A percentile compares a stretch with the other conserved stretches of the same genome.
phyloP scores from a whole-genome alignment of 2,113 vertebrate genomes.

The Puma concolor region DNA sequence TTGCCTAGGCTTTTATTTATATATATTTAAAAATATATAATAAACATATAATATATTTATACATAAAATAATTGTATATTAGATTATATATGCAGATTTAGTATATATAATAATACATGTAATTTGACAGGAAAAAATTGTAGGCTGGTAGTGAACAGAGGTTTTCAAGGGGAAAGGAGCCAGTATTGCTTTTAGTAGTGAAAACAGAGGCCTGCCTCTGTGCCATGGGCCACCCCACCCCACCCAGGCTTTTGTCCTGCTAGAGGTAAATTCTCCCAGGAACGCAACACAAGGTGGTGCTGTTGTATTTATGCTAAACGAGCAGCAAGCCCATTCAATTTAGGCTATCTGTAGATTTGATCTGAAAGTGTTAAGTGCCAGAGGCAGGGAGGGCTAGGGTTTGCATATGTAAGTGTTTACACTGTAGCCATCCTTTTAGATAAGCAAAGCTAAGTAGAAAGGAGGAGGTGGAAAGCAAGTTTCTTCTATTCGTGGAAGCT shows the following conservation, averaged over 20 bases:
- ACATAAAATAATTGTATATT: not conserved
- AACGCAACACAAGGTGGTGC: constrained; percentile 78
- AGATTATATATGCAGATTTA: not conserved
- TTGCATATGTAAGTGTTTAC: not conserved
- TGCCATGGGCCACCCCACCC: not conserved
- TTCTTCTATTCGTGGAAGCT: not conserved
- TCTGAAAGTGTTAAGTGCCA: not conserved
- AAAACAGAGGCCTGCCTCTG: not conserved
- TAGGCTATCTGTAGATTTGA: not conserved
- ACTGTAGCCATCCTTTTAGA: not conserved
- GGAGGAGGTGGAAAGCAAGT: not conserved
- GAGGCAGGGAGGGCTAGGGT: not conserved
- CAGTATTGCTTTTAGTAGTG: not conserved
- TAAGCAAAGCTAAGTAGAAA: not conserved
- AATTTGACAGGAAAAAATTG: not conserved
- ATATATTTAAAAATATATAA: not conserved
- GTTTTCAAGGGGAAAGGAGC: not conserved
- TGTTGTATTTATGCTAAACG: constrained; percentile 72
- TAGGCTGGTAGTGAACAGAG: not conserved
- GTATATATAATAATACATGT: not conserved
- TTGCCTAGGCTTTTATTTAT: not conserved
- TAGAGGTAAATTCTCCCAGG: not conserved
- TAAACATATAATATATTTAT: not conserved
- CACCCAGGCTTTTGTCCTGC: constrained; percentile 27
- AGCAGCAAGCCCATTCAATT: not conserved